phyloP scores from a whole-genome alignment of 2,888 invertebrate genomes.

The Synergus laeviventris region DNA sequence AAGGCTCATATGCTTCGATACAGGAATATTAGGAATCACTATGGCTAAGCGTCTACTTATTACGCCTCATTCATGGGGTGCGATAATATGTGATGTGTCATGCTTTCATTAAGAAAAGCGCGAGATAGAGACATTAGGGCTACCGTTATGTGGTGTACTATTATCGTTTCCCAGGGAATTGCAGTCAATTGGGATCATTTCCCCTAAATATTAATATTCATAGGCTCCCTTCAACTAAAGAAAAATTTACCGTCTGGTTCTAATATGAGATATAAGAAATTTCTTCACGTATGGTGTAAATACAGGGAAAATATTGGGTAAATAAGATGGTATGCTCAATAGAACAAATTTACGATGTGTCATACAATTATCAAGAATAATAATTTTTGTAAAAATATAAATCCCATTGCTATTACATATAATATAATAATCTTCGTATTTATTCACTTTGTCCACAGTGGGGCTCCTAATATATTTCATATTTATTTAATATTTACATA shows the following conservation, averaged over 20 bases:
- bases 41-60: slow-evolving; percentile 54
- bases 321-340: not conserved
- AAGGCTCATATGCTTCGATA: slow-evolving; percentile 49
- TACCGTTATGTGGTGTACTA: not conserved
- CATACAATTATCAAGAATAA: not conserved
- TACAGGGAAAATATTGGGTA: not conserved
- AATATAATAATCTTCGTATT: too few species aligned
- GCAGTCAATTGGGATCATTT: slow-evolving; percentile 32
- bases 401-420: too few species aligned
- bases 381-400: not conserved
- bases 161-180: slow-evolving; percentile 32
- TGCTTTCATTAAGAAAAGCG: slow-evolving; percentile 38
- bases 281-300: slow-evolving; percentile 21
- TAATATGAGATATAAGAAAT: slow-evolving; percentile 9
- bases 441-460: too few species aligned
- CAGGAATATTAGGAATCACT: slow-evolving; percentile 55
- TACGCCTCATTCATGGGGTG: slow-evolving; percentile 56
- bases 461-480: too few species aligned
- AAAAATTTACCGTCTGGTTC: slow-evolving; percentile 18
- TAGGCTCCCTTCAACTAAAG: slow-evolving; percentile 2
- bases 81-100: slow-evolving; percentile 46
- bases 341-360: not conserved
- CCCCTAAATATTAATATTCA: slow-evolving; percentile 36
- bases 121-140: slow-evolving; percentile 33
- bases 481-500: too few species aligned